phyloP scores from a whole-genome alignment of 2,888 invertebrate species.

The Nephrotoma flavescens region DNA sequence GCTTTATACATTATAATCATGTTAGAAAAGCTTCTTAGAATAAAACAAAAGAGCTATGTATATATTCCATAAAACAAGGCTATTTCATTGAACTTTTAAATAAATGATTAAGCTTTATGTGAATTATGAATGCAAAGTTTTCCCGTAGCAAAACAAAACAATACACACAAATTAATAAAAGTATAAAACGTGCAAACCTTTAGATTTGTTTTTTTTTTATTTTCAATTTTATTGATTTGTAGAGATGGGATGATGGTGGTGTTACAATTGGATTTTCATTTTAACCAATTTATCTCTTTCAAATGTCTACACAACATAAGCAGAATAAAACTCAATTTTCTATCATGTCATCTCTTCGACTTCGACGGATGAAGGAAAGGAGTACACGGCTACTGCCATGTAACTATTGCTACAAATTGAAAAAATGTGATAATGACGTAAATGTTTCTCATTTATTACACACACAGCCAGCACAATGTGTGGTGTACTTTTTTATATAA shows the following conservation, averaged over 20 bases:
- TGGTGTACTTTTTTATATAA: not conserved
- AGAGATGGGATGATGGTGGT: not conserved
- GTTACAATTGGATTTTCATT: not conserved
- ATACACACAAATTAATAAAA: not conserved
- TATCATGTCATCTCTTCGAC: not conserved
- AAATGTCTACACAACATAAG: not conserved
- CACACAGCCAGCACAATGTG: not conserved
- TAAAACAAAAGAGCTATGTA: not conserved
- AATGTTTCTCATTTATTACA: not conserved
- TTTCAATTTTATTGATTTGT: not conserved
- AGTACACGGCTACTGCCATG: not conserved
- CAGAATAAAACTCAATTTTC: not conserved
- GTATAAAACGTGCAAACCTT: not conserved
- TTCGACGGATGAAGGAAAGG: not conserved
- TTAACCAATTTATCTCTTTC: not conserved
- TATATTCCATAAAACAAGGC: not conserved
- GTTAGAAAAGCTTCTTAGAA: not conserved
- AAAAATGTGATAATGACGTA: not conserved
- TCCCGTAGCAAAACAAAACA: not conserved
- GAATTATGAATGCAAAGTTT: not conserved
- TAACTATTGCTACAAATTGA: not conserved
- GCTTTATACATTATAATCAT: not conserved
- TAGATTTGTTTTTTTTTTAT: not conserved
- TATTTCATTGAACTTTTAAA: not conserved
- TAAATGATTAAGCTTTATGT: not conserved